These are phyloP conservation scores for Chloroceryle amazona DNA, from an alignment of 2,797 vertebrate genomes.

Conservation along the genomic window DNA sequence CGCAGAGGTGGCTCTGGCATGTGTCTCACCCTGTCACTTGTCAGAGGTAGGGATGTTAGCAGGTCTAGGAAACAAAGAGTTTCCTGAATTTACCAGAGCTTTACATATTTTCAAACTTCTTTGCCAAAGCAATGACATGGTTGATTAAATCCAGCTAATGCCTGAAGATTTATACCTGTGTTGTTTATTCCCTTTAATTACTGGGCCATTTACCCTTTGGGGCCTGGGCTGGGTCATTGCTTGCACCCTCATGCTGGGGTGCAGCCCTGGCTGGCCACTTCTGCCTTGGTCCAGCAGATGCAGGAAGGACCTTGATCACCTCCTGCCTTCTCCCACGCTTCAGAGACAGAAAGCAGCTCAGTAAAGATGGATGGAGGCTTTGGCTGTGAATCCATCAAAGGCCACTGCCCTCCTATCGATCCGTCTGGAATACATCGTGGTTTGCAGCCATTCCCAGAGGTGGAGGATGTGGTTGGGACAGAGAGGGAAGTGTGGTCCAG, in stretches of 20 bases:
- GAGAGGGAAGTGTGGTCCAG: fast-evolving
- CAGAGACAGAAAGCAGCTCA: background rate
- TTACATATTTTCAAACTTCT: background rate
- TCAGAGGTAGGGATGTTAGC: background rate
- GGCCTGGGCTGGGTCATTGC: background rate
- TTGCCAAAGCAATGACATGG: background rate
- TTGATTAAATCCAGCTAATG: conserved; percentile 4
- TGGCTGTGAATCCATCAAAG: background rate
- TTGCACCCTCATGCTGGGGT: fast-evolving
- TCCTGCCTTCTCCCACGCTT: background rate
- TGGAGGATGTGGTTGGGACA: background rate
- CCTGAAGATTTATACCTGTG: background rate
- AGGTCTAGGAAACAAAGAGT: background rate
- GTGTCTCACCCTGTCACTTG: background rate
- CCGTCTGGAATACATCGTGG: fast-evolving
- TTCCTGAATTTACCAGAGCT: conserved; percentile 10
- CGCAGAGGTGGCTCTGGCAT: background rate
- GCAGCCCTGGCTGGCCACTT: background rate
- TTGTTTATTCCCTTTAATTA: conserved; percentile 1
- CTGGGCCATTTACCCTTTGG: background rate
- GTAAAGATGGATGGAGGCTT: background rate
- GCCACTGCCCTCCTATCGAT: conserved; percentile 13
- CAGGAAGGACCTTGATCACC: background rate
- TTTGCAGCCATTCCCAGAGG: background rate
- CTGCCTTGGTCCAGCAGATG: background rate